Evolutionary conservation across 1,140 invertebrate genomes (phyloP).

Genomic region (Brachionus plicatilis): DNA sequence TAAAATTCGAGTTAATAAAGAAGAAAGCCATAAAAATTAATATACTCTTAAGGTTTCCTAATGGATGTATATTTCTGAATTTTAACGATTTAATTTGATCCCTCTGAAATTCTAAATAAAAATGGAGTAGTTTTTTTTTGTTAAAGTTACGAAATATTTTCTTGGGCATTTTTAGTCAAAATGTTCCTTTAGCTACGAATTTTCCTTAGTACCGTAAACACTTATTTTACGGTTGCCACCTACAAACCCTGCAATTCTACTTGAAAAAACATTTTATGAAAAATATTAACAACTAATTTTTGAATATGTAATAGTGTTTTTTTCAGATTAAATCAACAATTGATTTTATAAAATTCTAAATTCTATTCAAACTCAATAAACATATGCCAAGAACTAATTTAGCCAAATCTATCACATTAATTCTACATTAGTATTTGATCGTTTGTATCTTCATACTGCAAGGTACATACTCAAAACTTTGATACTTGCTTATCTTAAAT

Average conservation of each 20-base stretch:
- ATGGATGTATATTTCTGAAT: background rate
- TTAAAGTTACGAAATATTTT: background rate
- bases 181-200: background rate
- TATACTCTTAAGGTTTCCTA: background rate
- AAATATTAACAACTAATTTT: background rate
- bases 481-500: background rate
- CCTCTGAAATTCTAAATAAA: background rate
- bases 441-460: background rate
- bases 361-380: background rate
- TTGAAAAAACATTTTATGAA: too few relatives aligned
- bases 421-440: background rate
- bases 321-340: background rate
- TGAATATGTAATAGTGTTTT: background rate
- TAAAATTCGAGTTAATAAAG: background rate
- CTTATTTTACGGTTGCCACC: background rate
- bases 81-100: background rate
- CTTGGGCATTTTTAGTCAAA: background rate
- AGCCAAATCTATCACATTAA: background rate
- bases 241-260: background rate
- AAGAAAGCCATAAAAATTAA: background rate
- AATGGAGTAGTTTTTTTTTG: background rate
- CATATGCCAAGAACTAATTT: background rate
- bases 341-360: background rate
- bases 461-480: background rate
- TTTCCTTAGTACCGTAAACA: background rate